phyloP scores from a whole-genome alignment of 2,113 vertebrate genomes.

The Pangasianodon hypophthalmus region DNA sequence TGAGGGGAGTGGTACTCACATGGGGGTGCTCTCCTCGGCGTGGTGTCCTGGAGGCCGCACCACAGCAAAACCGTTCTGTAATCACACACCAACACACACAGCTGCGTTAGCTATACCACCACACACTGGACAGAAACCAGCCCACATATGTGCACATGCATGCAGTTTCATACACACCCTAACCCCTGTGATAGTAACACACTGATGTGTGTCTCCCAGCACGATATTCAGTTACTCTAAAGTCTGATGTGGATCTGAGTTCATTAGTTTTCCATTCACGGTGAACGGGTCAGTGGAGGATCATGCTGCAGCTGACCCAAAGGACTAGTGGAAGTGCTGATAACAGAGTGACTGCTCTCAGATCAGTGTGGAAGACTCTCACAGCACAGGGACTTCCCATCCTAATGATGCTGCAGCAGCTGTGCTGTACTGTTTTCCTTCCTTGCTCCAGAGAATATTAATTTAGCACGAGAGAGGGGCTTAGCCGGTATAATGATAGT shows the following conservation, averaged over 20 bases:
- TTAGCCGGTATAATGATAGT: slow-evolving; percentile 3
- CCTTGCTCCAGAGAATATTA: slow-evolving; percentile 65
- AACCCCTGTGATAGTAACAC: neutral
- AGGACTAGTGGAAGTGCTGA: neutral
- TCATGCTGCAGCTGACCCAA: neutral
- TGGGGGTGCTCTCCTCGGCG: slow-evolving; percentile 94
- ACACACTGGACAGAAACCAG: neutral
- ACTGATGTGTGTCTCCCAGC: neutral
- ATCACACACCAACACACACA: slow-evolving; percentile 31
- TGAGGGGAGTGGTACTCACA: slow-evolving; percentile 78
- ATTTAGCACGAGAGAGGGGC: slow-evolving; percentile 40
- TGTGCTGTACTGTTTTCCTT: slow-evolving; percentile 64
- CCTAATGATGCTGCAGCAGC: slow-evolving; percentile 74
- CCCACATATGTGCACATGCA: slow-evolving; percentile 1
- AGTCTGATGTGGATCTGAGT: neutral
- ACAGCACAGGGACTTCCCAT: slow-evolving; percentile 37
- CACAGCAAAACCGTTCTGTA: slow-evolving; percentile 94
- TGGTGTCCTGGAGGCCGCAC: slow-evolving; percentile 96
- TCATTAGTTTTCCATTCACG: slow-evolving; percentile 28
- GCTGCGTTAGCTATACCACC: slow-evolving; percentile 26
- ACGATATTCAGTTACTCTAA: neutral
- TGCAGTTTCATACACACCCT: neutral
- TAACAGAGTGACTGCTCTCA: slow-evolving; percentile 3
- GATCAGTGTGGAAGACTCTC: slow-evolving; percentile 9
- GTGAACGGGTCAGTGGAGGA: neutral